phyloP scores from a whole-genome alignment of 2,797 vertebrate species.

The Lithobates sylvaticus region DNA sequence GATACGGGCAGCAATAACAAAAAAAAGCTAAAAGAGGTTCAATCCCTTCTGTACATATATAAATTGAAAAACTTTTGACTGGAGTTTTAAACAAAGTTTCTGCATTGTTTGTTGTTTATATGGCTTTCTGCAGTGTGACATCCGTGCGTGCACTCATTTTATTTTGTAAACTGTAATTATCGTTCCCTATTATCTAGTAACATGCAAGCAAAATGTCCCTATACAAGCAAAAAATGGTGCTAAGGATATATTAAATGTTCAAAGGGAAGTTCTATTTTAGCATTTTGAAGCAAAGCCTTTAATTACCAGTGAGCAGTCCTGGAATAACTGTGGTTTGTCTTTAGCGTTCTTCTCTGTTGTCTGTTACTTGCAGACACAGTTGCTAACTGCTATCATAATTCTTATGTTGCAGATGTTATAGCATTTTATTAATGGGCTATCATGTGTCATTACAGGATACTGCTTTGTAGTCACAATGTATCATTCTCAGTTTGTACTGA shows the following conservation, averaged over 20 bases:
- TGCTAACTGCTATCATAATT: conserved; percentile 31
- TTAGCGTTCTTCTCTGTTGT: conserved; percentile 57
- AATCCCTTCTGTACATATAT: no score
- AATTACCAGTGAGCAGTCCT: conserved; percentile 70
- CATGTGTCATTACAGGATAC: conserved; percentile 17
- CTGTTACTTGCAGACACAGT: conserved; percentile 61
- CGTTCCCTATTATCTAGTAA: conserved; percentile 25
- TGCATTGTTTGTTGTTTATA: background rate
- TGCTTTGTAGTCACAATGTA: background rate
- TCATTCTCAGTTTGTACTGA: background rate
- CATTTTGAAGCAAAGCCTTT: conserved; percentile 67
- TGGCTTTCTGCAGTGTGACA: background rate
- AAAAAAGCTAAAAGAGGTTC: no score
- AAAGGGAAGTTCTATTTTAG: conserved; percentile 67
- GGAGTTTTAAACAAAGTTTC: background rate
- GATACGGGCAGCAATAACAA: no score
- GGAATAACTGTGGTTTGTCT: conserved; percentile 49
- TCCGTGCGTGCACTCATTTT: background rate
- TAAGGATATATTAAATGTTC: conserved; percentile 68
- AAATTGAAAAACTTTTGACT: no score
- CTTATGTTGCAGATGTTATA: conserved; percentile 35
- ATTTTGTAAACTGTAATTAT: conserved; percentile 42
- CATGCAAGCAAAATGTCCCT: conserved; percentile 43
- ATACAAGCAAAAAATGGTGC: conserved; percentile 62
- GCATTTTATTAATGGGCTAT: background rate